Percentiles rank a stretch among this genome's conserved stretches.
These are phyloP conservation scores for Leptarthrus brevirostris DNA, from an alignment of 2,888 invertebrate genomes.

Conservation along the genomic window DNA sequence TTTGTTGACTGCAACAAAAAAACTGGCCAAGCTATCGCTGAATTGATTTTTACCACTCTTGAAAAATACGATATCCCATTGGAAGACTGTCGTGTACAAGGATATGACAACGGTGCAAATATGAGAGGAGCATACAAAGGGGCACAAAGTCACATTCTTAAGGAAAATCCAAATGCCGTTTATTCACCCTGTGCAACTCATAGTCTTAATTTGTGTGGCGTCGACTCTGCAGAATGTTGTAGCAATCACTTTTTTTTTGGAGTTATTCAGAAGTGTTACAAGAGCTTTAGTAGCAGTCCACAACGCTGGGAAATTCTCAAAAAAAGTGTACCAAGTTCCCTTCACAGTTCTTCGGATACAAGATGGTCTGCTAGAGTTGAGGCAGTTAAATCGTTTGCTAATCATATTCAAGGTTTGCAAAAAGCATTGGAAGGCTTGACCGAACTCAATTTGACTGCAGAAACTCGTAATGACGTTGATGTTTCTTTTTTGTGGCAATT, in stretches of 20 bases:
- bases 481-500: no score
- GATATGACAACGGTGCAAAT: neutral
- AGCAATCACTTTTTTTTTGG: neutral
- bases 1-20: neutral
- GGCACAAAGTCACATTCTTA: neutral
- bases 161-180: neutral
- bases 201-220: neutral
- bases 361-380: slow-evolving; percentile 20
- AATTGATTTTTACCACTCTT: neutral
- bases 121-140: neutral
- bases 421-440: neutral
- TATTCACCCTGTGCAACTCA: neutral
- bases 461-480: neutral
- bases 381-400: slow-evolving; percentile 13
- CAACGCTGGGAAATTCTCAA: neutral
- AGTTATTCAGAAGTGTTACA: neutral
- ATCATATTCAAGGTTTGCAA: slow-evolving; percentile 14
- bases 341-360: neutral
- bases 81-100: neutral
- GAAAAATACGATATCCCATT: neutral
- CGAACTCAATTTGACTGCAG: neutral
- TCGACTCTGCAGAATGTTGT: neutral
- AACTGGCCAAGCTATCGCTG: neutral
- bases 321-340: neutral
- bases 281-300: neutral